phyloP scores from a whole-genome alignment of 2,888 invertebrate species.

The Seladonia tumulorum region DNA sequence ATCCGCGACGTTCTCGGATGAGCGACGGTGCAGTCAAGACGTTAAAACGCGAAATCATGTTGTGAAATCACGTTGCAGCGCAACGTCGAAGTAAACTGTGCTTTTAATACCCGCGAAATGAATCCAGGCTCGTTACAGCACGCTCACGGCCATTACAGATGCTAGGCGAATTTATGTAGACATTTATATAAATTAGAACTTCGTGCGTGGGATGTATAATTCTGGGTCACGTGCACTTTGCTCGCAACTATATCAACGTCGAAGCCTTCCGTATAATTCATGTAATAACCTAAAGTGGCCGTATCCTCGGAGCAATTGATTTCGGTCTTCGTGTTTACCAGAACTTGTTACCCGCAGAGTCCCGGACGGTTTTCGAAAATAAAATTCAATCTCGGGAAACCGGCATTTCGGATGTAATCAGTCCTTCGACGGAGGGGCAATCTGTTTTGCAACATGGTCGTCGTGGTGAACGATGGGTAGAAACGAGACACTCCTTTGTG shows the following conservation, averaged over 20 bases:
- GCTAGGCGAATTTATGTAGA: background rate
- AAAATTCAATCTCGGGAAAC: background rate
- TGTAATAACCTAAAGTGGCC: constrained; percentile 21
- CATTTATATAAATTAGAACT: background rate
- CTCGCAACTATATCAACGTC: constrained; percentile 11
- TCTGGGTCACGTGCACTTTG: background rate
- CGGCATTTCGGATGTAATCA: background rate
- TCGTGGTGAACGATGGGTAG: too few species aligned
- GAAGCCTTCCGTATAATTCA: constrained; percentile 17
- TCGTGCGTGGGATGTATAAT: background rate
- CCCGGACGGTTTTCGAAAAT: background rate
- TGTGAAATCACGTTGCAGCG: background rate
- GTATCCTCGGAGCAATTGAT: constrained; percentile 14
- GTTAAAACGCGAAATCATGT: background rate
- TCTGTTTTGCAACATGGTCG: too few species aligned
- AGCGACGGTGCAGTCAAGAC: background rate
- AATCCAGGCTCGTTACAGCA: background rate
- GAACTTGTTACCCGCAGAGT: background rate
- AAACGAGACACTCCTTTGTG: too few species aligned
- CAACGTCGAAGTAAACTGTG: background rate
- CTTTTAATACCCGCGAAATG: background rate
- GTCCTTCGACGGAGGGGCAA: background rate
- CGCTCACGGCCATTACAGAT: background rate
- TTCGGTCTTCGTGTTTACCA: constrained; percentile 4
- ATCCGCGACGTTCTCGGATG: background rate